Percentiles rank a stretch among this genome's conserved stretches.
These are phyloP conservation scores for Presbytis comata DNA, from an alignment of 2,797 vertebrate species.

Conservation along the genomic window DNA sequence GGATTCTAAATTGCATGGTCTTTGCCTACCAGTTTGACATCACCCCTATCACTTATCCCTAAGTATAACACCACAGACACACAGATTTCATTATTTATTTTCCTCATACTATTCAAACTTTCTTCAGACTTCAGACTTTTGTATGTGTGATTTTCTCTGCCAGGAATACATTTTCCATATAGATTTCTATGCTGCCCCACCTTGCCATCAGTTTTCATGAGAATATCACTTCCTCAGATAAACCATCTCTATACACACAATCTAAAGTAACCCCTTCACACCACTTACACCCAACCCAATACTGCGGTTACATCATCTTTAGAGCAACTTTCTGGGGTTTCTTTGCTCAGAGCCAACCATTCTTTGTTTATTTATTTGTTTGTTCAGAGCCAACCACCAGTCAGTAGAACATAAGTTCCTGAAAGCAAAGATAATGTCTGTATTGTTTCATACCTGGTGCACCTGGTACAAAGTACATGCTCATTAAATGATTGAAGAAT, in stretches of 20 bases:
- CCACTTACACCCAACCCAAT: not conserved
- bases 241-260: not conserved
- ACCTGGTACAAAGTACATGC: not conserved
- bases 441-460: not conserved
- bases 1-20: not conserved
- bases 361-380: not conserved
- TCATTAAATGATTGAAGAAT: not conserved
- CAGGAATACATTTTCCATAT: not conserved
- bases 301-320: not conserved
- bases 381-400: not conserved
- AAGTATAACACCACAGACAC: not conserved
- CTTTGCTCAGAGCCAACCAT: not conserved
- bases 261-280: not conserved
- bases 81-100: not conserved
- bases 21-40: not conserved
- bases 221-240: not conserved
- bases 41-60: not conserved
- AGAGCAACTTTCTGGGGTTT: not conserved
- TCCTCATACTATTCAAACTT: not conserved
- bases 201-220: not conserved
- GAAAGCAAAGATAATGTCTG: not conserved
- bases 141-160: not conserved
- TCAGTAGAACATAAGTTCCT: not conserved
- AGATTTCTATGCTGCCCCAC: not conserved
- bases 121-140: not conserved